Evolutionary conservation across 2,888 invertebrate genomes (phyloP).

Genomic region (Nomada hirtipes): DNA sequence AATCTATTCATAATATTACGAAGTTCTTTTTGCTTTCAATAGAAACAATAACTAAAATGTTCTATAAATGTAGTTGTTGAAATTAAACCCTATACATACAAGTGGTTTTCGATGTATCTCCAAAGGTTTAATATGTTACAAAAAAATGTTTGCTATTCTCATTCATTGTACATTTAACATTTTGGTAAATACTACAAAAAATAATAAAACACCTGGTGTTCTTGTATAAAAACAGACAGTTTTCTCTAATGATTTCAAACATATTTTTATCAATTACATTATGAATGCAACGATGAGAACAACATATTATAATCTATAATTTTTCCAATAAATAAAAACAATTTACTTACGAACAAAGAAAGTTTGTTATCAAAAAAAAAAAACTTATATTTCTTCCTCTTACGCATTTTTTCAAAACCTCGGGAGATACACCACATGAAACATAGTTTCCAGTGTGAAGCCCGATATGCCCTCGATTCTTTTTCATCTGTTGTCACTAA

Average conservation of each 20-base stretch:
- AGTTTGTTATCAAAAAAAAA: not conserved
- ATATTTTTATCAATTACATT: not conserved
- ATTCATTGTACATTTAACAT: not conserved
- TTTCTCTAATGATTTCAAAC: not conserved
- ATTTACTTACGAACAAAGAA: not conserved
- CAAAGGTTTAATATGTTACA: conserved; percentile 40
- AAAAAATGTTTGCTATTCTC: conserved; percentile 2
- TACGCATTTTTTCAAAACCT: conserved; percentile 27
- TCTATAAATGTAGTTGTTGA: conserved; percentile 23
- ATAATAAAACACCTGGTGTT: not conserved
- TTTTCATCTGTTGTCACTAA: conserved; percentile 64
- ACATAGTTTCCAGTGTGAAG: conserved; percentile 66
- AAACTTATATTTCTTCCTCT: not conserved
- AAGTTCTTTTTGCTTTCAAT: not conserved
- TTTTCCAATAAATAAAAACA: not conserved
- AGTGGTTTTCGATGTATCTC: conserved; percentile 61
- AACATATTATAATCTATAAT: conserved; percentile 1
- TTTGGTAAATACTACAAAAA: not conserved
- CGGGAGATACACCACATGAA: conserved; percentile 52
- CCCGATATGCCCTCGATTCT: conserved; percentile 65
- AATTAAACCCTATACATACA: conserved; percentile 61
- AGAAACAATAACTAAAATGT: conserved; percentile 16
- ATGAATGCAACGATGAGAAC: not conserved
- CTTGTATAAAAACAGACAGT: not conserved
- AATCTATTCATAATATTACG: not conserved